Base-by-base conservation (phyloP, 2,797 vertebrate genomes). In the Cyprinella venusta region DNA sequence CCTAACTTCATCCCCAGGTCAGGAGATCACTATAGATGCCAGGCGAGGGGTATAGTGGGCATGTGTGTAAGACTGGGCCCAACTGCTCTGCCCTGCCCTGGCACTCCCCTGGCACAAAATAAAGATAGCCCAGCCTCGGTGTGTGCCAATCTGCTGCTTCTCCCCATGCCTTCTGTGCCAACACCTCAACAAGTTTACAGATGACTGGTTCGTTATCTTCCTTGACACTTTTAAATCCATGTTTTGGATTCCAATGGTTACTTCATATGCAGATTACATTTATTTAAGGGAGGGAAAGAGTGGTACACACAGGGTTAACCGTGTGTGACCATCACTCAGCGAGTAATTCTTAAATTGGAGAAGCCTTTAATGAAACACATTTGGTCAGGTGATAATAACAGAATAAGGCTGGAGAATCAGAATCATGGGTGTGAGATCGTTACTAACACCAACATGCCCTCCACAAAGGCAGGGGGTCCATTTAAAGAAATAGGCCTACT, bases 391-490 rank as follows among this genome's bases (percentile, higher is more conserved):
- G 85, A 83, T 85, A 88, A 88, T 88, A 79, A 82, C 77, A 74
- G 77, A 77, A 84, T 67, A 74, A 80, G 72, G 48, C 94, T 94
- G 93, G 95, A 96, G 95, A 93, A 93, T 93, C 93, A 92, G 94
- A 95, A 95, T 95, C 94, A 94, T 92, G 48, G 81, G 82, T 83
- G 81, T 84, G 85, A 86, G 82, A 71, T 76, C 48, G 12, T 84
- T 76, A 50, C 81, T 48, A 76, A 82, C 71, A 80, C 81, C 77
- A 78, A 76, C 95, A 94, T 94, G 40, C n/a, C 30, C 30, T 24
- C 36, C 45, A 70, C 24, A 83, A 10, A 75, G 40, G 36, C 38
- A 21, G 52, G 36, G 42, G 75, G 61, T 36, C n/a, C 63, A 21
- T 79, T 85, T 56, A 79, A 75, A 79, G 75, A 82, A 68, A n/a